Conservation (phyloP, 2,797 vertebrate species). For the Manis javanica region DNA sequence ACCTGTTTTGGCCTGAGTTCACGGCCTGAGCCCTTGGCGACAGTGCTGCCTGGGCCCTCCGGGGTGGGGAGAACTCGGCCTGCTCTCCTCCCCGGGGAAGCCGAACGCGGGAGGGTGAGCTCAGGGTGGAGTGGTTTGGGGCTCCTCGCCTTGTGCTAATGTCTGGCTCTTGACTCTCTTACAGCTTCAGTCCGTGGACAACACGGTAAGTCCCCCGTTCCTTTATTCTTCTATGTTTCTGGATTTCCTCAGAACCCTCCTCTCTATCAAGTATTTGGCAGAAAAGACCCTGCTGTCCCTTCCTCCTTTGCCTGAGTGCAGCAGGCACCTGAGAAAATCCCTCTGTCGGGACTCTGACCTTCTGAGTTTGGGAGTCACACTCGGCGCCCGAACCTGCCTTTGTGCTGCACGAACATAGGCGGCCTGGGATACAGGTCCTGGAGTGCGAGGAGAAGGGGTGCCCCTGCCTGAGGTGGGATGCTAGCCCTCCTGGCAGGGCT, state of each 20-base stretch:
- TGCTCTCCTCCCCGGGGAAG: neutral
- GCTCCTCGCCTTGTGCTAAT: neutral
- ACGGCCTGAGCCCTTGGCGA: too few relatives aligned
- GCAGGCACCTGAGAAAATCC: neutral
- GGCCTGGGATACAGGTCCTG: accelerated
- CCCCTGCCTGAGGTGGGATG: neutral
- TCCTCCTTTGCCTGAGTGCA: neutral
- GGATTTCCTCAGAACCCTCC: neutral
- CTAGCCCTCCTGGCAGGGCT: neutral
- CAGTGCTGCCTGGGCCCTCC: accelerated
- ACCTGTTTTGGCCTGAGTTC: neutral
- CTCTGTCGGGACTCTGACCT: neutral
- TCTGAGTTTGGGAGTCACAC: neutral
- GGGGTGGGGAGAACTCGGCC: too few relatives aligned
- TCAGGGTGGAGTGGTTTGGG: neutral
- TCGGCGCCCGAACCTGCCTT: neutral
- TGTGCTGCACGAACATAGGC: neutral
- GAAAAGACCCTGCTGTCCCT: neutral
- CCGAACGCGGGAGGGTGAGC: accelerated
- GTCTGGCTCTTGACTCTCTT: neutral
- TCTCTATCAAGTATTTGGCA: neutral
- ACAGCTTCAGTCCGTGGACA: neutral
- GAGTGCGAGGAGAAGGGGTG: neutral
- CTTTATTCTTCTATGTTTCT: neutral
- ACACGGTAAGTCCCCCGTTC: constrained; percentile 20